Conservation (phyloP, 2,888 invertebrate species). For the Venusia cambrica region DNA sequence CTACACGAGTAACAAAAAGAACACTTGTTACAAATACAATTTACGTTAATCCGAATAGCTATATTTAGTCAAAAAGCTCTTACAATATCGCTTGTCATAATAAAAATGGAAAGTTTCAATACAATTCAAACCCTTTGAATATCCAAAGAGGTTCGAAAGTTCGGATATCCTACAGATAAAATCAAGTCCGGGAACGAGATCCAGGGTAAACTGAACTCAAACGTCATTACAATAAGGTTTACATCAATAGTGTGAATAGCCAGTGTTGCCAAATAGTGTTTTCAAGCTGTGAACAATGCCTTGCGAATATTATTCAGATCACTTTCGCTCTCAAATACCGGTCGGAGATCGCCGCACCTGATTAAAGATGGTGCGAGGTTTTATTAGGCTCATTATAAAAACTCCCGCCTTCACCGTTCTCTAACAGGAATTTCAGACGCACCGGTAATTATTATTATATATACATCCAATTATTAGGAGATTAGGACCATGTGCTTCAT, state of each 20-base stretch:
- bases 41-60: too few species aligned
- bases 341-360: conserved; percentile 27
- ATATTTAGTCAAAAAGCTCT: too few species aligned
- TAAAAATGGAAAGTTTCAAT: conserved; percentile 23
- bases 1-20: too few species aligned
- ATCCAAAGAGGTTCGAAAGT: conserved; percentile 24
- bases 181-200: conserved; percentile 11
- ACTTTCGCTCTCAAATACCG: conserved; percentile 57
- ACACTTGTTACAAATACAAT: too few species aligned
- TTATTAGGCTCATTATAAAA: conserved; percentile 6
- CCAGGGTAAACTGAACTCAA: conserved; percentile 8
- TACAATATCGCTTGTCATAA: background rate
- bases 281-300: conserved; percentile 75
- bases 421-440: conserved; percentile 6
- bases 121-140: conserved; percentile 26
- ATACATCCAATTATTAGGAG: too few species aligned
- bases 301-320: conserved; percentile 69
- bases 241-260: conserved; percentile 9
- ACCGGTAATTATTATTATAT: too few species aligned
- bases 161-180: conserved; percentile 22
- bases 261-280: conserved; percentile 34
- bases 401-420: too few species aligned
- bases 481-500: too few species aligned
- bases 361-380: conserved; percentile 22
- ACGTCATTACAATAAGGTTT: background rate